Evolutionary conservation across 2,888 invertebrate species (phyloP), one percentile per base, ranked within the genome.

Genomic region (Spilosoma lubricipeda): DNA sequence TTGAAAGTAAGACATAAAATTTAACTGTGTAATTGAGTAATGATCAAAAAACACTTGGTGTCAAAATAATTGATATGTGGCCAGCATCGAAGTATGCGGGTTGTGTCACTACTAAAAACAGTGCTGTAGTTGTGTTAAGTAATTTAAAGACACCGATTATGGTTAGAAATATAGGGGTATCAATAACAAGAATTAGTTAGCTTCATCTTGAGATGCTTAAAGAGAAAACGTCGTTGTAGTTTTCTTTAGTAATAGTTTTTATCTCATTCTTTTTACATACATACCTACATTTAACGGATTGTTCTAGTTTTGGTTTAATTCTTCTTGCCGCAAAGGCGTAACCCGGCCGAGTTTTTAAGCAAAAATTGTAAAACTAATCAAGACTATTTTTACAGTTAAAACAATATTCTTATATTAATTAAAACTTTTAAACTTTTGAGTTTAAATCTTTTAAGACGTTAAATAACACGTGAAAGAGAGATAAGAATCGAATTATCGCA

Each of bases 31-130:
- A 93, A 93, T 93, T 92, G 92, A 88, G 89, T 91, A 90, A 92
- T 90, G 90, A 92, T 90, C 87, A 86, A 91, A 90, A 90, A 88
- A 88, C 89, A 89, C 89, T 91, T 82, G 90, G 85, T 93, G 94
- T 94, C 93, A 94, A 88, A 91, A 88, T 92, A 94, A 94, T 93
- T 94, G 93, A 94, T 94, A 93, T 94, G 94, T 94, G 88, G 91
- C 91, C 86, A 87, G 89, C 89, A 89, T 86, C 87, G 90, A 88
- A 90, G 86, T 86, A 95, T 95, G 95, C 95, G 95, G 95, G 95
- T 89, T 87, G 85, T 87, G 88, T 89, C 90, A 73, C 78, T 74
- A 85, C 76, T 78, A 70, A 80, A 85, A 75, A 73, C 67, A 63
- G 56, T 69, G 56, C 69, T 71, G 69, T 65, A 73, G 91, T 91